These are phyloP conservation scores for Apamea monoglypha DNA, from an alignment of 2,888 invertebrate species.

Conservation along the genomic window DNA sequence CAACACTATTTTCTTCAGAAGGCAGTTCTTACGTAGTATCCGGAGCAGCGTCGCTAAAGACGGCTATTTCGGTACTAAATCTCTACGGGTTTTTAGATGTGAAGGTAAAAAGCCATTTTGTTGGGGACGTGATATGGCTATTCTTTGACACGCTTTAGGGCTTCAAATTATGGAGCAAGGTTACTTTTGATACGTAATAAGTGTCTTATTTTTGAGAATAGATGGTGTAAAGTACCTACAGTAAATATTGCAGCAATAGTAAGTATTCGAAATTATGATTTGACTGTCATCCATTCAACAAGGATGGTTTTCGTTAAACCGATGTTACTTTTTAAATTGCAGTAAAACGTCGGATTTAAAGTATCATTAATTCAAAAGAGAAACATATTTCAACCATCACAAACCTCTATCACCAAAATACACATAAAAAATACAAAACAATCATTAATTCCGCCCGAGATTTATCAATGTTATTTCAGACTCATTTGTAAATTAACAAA, in stretches of 20 bases:
- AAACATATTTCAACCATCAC: not conserved
- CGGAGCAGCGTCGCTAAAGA: slow-evolving; percentile 53
- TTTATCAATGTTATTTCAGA: slow-evolving; percentile 50
- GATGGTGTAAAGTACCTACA: not conserved
- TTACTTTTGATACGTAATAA: not conserved
- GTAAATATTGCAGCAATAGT: not conserved
- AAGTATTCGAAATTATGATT: not conserved
- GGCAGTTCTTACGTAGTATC: slow-evolving; percentile 46
- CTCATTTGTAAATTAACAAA: slow-evolving; percentile 57
- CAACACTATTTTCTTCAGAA: slow-evolving; percentile 36
- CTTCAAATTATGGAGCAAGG: slow-evolving; percentile 3
- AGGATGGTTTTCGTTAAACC: not conserved
- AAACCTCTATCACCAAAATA: slow-evolving; percentile 4
- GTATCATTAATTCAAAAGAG: not conserved
- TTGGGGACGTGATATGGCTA: not conserved
- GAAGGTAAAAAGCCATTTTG: slow-evolving; percentile 36
- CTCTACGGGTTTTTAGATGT: slow-evolving; percentile 27
- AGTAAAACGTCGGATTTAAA: not conserved
- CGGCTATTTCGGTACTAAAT: slow-evolving; percentile 59
- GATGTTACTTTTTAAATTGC: not conserved
- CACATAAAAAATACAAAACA: slow-evolving; percentile 15
- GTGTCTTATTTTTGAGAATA: not conserved
- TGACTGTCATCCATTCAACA: not conserved
- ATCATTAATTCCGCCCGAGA: slow-evolving; percentile 5
- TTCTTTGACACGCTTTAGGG: slow-evolving; percentile 23